phyloP scores from a whole-genome alignment of 1,140 invertebrate genomes.

The Drosophila elegans region DNA sequence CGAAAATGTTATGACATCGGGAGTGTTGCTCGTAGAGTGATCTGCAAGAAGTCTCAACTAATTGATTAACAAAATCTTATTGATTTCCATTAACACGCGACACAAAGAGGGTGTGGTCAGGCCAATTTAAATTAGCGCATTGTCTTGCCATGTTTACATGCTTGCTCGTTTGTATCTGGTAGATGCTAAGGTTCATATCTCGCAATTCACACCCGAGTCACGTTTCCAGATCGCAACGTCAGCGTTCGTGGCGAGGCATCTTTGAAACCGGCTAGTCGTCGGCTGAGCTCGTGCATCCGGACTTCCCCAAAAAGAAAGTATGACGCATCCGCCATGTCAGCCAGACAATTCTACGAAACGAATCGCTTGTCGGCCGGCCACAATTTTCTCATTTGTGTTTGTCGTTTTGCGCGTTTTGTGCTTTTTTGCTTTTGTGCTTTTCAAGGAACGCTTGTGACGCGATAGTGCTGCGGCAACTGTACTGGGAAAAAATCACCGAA shows the following conservation, averaged over 20 bases:
- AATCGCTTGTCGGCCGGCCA: constrained; percentile 1
- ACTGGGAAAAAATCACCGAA: background rate
- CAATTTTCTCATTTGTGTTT: constrained; percentile 28
- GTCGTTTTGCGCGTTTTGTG: constrained; percentile 1
- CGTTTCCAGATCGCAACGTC: constrained; percentile 49
- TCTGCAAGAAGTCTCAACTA: constrained; percentile 26
- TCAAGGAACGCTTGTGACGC: constrained; percentile 32
- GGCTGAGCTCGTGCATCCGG: constrained; percentile 37
- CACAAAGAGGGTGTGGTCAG: constrained; percentile 10
- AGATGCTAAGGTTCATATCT: constrained; percentile 41
- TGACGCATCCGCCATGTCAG: constrained; percentile 49
- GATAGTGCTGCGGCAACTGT: background rate
- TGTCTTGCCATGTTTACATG: background rate
- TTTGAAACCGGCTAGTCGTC: constrained; percentile 41
- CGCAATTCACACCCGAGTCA: constrained; percentile 49
- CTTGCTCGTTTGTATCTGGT: background rate
- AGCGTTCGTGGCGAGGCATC: constrained; percentile 40
- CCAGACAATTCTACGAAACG: constrained; percentile 22
- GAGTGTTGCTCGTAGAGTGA: background rate
- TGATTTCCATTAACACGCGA: constrained; percentile 13
- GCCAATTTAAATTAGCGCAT: constrained; percentile 13
- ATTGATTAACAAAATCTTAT: constrained; percentile 24
- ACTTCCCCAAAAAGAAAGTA: constrained; percentile 77
- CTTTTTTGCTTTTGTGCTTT: constrained; percentile 5
- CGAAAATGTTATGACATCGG: constrained; percentile 16